Conservation (phyloP, 2,888 invertebrate species). For the Scrobipalpa atriplicella region DNA sequence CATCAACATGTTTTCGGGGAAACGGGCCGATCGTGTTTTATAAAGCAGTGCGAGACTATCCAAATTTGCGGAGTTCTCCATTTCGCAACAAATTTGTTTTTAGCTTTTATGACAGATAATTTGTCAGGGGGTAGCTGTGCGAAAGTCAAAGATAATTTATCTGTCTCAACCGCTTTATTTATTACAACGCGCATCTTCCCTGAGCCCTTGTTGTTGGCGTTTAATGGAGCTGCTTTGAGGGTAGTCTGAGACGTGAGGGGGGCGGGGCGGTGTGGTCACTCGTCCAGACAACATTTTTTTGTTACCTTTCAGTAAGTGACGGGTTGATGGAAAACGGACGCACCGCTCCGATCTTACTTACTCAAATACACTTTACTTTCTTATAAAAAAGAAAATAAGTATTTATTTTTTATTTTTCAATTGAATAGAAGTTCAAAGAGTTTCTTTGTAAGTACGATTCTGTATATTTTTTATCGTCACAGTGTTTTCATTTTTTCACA, state of each 20-base stretch:
- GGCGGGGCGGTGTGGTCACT: slow-evolving; percentile 55
- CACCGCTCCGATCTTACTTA: slow-evolving; percentile 47
- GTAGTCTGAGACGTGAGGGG: slow-evolving; percentile 45
- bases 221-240: slow-evolving; percentile 76
- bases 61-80: slow-evolving; percentile 67
- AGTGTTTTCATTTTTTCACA: neutral
- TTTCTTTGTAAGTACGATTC: too few relatives aligned
- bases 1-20: slow-evolving; percentile 16
- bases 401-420: neutral
- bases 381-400: neutral
- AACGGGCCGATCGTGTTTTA: slow-evolving; percentile 33
- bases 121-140: slow-evolving; percentile 75
- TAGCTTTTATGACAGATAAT: slow-evolving; percentile 79
- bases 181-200: slow-evolving; percentile 74
- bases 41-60: slow-evolving; percentile 59
- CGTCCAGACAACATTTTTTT: slow-evolving; percentile 48
- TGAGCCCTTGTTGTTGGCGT: slow-evolving; percentile 61
- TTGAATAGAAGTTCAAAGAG: neutral
- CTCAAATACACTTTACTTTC: slow-evolving; percentile 36
- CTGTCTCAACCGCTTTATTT: slow-evolving; percentile 80
- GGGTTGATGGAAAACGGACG: slow-evolving; percentile 66
- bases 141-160: slow-evolving; percentile 81
- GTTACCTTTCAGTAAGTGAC: slow-evolving; percentile 55
- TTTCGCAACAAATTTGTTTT: slow-evolving; percentile 77
- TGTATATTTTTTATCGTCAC: neutral